phyloP scores from a whole-genome alignment of 2,888 invertebrate species.

The Mesorhabditis sp. region DNA sequence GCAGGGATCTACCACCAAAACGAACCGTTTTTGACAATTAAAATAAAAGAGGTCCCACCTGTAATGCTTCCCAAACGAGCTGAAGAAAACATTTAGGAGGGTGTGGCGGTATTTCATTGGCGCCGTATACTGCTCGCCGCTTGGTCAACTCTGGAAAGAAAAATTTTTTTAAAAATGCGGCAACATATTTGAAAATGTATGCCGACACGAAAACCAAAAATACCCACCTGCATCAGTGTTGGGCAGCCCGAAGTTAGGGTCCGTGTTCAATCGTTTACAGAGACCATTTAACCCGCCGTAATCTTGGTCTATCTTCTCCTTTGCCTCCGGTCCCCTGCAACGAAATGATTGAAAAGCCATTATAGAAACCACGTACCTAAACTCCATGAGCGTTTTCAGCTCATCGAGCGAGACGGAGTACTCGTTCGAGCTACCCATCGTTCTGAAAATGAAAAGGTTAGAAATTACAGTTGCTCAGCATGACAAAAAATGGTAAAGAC shows the following conservation, averaged over 20 bases:
- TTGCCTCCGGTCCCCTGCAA: constrained; percentile 49
- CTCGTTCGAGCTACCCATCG: constrained; percentile 19
- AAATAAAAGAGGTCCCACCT: constrained; percentile 28
- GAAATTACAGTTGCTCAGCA: too few species aligned
- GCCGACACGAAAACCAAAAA: background rate
- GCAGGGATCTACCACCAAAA: too few species aligned
- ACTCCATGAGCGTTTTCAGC: constrained; percentile 53
- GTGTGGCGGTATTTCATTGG: constrained; percentile 56
- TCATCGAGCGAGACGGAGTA: constrained; percentile 51
- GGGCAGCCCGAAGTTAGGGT: constrained; percentile 80
- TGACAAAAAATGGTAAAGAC: too few species aligned
- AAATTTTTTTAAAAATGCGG: background rate
- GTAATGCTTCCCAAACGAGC: constrained; percentile 54
- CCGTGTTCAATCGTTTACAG: constrained; percentile 92
- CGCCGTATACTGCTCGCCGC: constrained; percentile 47
- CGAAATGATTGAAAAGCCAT: background rate
- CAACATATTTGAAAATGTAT: too few species aligned
- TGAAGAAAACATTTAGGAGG: constrained; percentile 52
- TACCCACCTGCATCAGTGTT: constrained; percentile 66
- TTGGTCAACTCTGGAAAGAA: constrained; percentile 31
- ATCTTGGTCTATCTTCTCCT: constrained; percentile 44
- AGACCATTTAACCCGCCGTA: constrained; percentile 72
- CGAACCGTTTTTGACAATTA: too few species aligned
- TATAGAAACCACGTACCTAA: constrained; percentile 21
- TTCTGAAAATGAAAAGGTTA: constrained; percentile 14